Conservation (phyloP, 2,113 vertebrate genomes). For the Sinocyclocheilus anshuiensis region DNA sequence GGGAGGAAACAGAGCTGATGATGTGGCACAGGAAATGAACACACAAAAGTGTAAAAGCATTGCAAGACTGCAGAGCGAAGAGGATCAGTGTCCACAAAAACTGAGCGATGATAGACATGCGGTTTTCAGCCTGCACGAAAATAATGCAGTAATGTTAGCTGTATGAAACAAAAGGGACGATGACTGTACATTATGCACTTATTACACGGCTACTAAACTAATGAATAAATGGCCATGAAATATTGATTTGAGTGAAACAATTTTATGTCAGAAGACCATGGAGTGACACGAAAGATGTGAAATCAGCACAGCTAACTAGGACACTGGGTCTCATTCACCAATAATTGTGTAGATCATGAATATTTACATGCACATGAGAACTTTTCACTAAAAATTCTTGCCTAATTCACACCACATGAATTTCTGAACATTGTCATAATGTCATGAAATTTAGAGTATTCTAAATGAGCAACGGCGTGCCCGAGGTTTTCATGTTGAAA, state of each 20-base stretch:
- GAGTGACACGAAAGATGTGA: not conserved
- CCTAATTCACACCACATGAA: not conserved
- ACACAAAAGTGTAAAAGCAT: not conserved
- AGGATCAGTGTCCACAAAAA: not conserved
- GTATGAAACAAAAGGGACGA: not conserved
- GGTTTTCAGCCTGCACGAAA: not conserved
- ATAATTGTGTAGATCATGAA: not conserved
- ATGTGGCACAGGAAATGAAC: slow-evolving; percentile 30
- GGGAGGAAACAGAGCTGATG: slow-evolving; percentile 9
- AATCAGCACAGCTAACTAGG: not conserved
- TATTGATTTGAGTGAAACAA: not conserved
- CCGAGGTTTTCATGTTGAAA: no score
- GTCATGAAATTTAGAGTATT: no score
- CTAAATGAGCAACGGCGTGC: no score
- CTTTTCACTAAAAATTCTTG: not conserved
- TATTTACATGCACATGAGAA: not conserved
- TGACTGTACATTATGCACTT: slow-evolving; percentile 8
- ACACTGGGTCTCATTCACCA: not conserved
- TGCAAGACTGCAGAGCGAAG: not conserved
- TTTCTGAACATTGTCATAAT: not conserved
- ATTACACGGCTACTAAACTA: not conserved
- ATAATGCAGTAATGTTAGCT: not conserved
- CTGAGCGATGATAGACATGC: not conserved
- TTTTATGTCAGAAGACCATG: not conserved
- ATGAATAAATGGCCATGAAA: not conserved